Evolutionary conservation across 2,797 vertebrate species (phyloP), one percentile per base, ranked within the genome.

Genomic region (Chaetodon trifasciatus): DNA sequence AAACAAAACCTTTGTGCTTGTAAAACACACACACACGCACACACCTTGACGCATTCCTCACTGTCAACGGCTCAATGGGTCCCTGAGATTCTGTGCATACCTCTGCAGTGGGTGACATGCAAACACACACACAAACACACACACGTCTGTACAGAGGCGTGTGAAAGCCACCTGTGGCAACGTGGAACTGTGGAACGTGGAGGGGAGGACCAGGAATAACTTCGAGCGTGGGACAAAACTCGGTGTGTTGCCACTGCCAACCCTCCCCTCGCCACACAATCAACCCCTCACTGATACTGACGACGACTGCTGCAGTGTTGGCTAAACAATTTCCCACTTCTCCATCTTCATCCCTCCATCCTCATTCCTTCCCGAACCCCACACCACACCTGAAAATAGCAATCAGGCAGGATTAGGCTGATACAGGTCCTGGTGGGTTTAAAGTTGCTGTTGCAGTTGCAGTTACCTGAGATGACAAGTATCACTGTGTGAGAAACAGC

Each of bases 111-210:
- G 56, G 71, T 74, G 56, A 73, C 24, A 74, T 55, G 50, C 50
- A 52, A 58, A 32, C 60, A 40, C 23, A 71, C 53, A 70, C 40
- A 47, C 37, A 23, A 57, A 24, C 37, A 21, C 65, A 69, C 68
- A 62, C 52, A 78, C 37, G 75, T 50, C 37, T 65, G 68, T 72
- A 67, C 65, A 50, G 11, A 84, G 67, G 85, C 85, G 79, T 92
- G 89, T 88, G 89, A 91, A 84, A 83, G 79, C 92, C 94, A 93
- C 91, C 90, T 92, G 93, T 92, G 92, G 89, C 86, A 86, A 81
- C 76, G n/a, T n/a, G 83, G 53, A 79, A 73, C 61, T 67, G 50
- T 81, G 87, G 87, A 89, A 91, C 82, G 68, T 74, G 44, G 60
- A 86, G 78, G 79, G 82, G 82, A 69, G 84, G 85, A 85, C 89